Base-by-base conservation (phyloP, 2,113 vertebrate species). In the Hippocampus barbouri region DNA sequence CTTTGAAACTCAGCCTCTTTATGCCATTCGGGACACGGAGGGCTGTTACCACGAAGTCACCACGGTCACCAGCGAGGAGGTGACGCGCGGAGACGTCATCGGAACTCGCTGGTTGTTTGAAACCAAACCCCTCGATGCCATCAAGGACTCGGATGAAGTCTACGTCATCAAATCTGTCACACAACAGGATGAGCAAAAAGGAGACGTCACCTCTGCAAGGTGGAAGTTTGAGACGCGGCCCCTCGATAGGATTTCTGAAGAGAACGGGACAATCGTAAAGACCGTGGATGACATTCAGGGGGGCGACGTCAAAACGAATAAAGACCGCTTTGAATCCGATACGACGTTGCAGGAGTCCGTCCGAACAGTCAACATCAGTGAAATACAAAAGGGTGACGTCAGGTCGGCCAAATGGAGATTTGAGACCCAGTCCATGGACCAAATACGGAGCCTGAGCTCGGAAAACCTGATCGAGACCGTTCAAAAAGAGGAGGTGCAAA, bases 71-170 rank as follows among this genome's bases (percentile, higher is more conserved):
- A 97, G 95, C 47, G 94, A 97, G 80, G 95, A 97, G 57, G 90
- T 94, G 15, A 90, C 92, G 66, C 90, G 92, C 21, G 95, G 95
- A 66, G 93, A 97, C 88, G 96, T 97, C 15, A 81, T 94, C 21
- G 94, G 94, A 57, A 93, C 94, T 10, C 93, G 94, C 6, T 97
- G 96, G 96, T 80, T 96, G 82, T 97, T 97, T 93, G 96, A 97
- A 93, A 97, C 96, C 23, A 96, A 96, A 74, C 94, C 96, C 25
- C 83, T 97, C 23, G 95, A 95, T 45, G 92, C 94, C 16, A 95
- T 97, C 78, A 94, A 92, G 73, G 90, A 95, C 74, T 92, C 91
- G 27, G 90, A 95, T 70, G 92, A 93, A 56, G 93, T 97, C 15
- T 95, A 96, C 74, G 21, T 97, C 49, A 94, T 97, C 72, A 95